These are phyloP conservation scores for Amblyteles armatorius DNA, from an alignment of 2,888 invertebrate genomes.

Conservation along the genomic window DNA sequence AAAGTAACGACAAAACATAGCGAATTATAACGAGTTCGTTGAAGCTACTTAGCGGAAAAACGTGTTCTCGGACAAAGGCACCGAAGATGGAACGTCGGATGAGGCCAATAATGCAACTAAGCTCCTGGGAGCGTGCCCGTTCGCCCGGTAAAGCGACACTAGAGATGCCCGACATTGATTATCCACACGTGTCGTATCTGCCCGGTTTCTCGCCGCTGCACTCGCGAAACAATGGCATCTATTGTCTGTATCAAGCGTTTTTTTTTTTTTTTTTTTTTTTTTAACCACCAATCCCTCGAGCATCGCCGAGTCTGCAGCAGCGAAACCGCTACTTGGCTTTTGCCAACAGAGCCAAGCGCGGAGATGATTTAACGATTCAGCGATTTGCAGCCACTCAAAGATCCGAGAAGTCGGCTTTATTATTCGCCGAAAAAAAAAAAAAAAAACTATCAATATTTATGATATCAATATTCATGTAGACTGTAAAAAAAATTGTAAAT, in stretches of 20 bases:
- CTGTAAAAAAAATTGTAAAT: no score
- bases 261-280: background rate
- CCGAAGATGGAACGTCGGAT: constrained; percentile 18
- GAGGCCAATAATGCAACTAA: constrained; percentile 42
- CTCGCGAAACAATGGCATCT: constrained; percentile 72
- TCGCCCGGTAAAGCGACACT: constrained; percentile 69
- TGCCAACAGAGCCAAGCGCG: background rate
- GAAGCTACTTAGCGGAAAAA: constrained; percentile 19
- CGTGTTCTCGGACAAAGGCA: constrained; percentile 57
- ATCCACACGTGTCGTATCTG: constrained; percentile 79
- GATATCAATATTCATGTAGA: background rate
- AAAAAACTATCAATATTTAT: background rate
- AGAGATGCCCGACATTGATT: constrained; percentile 82
- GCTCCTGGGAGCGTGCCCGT: constrained; percentile 22
- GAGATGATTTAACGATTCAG: constrained; percentile 10
- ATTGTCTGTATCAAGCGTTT: constrained; percentile 64
- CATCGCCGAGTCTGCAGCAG: constrained; percentile 1
- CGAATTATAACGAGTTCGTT: constrained; percentile 5
- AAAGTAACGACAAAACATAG: background rate
- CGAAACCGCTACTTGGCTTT: constrained; percentile 25
- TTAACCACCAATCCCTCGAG: background rate
- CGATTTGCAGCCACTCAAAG: constrained; percentile 1
- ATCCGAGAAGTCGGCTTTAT: background rate
- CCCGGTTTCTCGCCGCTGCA: constrained; percentile 57
- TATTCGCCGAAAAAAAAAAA: background rate